Evolutionary conservation across 1,140 invertebrate species (phyloP).

Genomic region (Metaphire vulgaris): DNA sequence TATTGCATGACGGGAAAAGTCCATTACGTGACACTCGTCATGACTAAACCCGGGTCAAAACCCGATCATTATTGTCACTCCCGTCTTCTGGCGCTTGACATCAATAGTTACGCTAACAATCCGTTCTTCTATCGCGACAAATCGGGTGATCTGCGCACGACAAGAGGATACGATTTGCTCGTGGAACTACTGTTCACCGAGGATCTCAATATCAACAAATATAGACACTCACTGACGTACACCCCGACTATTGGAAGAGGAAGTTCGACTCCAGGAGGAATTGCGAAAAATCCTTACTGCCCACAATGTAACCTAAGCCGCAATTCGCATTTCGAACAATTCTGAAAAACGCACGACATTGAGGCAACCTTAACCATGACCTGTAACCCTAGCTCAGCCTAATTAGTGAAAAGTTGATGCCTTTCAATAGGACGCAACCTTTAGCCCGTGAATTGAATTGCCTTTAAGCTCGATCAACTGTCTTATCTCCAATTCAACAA

Average conservation of each 20-base stretch:
- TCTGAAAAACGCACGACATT: no score
- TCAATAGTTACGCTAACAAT: conserved; percentile 32
- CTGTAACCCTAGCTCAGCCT: no score
- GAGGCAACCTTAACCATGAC: no score
- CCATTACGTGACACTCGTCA: conserved; percentile 36
- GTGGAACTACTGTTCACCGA: conserved; percentile 37
- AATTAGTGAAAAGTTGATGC: no score
- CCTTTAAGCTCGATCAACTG: no score
- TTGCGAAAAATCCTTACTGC: not conserved
- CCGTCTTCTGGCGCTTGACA: conserved; percentile 30
- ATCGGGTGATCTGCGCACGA: not conserved
- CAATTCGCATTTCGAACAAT: not conserved
- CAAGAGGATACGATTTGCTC: conserved; percentile 10
- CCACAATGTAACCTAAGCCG: not conserved
- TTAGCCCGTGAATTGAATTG: no score
- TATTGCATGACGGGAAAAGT: conserved; percentile 33
- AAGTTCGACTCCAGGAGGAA: conserved; percentile 13
- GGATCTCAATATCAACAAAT: conserved; percentile 24
- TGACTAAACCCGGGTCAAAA: conserved; percentile 30
- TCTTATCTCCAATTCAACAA: no score
- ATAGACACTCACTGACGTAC: not conserved
- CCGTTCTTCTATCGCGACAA: not conserved
- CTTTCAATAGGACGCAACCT: no score
- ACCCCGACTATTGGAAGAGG: not conserved
- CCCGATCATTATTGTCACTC: conserved; percentile 37